Percentiles rank a stretch among this genome's conserved stretches.
These are phyloP conservation scores for Clinocottus analis DNA, from an alignment of 2,113 vertebrate genomes.

Conservation along the genomic window DNA sequence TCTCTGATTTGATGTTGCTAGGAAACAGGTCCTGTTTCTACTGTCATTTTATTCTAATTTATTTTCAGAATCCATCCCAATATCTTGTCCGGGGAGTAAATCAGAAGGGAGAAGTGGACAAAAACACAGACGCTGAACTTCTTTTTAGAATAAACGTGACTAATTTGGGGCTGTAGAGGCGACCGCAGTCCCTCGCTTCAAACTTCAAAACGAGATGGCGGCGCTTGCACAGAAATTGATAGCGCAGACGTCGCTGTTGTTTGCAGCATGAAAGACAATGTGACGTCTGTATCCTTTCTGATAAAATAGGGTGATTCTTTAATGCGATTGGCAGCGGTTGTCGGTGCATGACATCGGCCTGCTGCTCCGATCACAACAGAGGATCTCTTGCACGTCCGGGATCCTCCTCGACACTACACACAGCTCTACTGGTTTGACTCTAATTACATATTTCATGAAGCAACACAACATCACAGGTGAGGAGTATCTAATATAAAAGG, in stretches of 20 bases:
- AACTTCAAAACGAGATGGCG: conserved; percentile 54
- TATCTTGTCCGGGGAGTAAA: conserved; percentile 50
- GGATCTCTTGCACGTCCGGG: conserved; percentile 31
- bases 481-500: conserved; percentile 3
- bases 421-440: conserved; percentile 37
- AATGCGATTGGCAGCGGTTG: conserved; percentile 45
- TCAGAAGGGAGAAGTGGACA: conserved; percentile 48
- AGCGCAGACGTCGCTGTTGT: conserved; percentile 49
- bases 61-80: conserved; percentile 70
- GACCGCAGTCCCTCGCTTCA: conserved; percentile 26
- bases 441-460: conserved; percentile 59
- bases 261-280: conserved; percentile 57
- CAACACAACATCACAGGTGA: conserved; percentile 36
- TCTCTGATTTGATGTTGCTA: conserved; percentile 83
- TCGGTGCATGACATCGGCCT: conserved; percentile 28
- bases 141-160: conserved; percentile 7
- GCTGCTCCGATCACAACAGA: conserved; percentile 21
- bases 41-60: conserved; percentile 74
- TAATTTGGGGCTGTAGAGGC: conserved; percentile 33
- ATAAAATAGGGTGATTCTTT: conserved; percentile 35
- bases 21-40: conserved; percentile 77
- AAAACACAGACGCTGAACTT: conserved; percentile 26
- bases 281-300: conserved; percentile 52
- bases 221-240: conserved; percentile 57
- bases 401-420: neutral